Evolutionary conservation across 2,888 invertebrate species (phyloP).

Genomic region (Lithophane ornitopus): DNA sequence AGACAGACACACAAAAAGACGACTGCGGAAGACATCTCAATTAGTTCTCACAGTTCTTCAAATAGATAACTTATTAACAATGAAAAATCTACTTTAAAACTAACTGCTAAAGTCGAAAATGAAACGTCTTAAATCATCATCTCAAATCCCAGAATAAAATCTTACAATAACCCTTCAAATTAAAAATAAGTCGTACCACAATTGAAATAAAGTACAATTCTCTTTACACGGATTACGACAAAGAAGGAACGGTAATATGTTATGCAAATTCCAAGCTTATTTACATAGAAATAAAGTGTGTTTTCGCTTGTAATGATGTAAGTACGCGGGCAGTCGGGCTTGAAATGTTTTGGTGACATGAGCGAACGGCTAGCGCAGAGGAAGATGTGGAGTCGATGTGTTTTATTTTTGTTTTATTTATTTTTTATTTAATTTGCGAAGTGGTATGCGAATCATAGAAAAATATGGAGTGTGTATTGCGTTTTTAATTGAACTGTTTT

Average conservation of each 20-base stretch:
- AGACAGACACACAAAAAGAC: constrained; percentile 79
- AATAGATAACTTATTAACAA: constrained; percentile 77
- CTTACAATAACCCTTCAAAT: constrained; percentile 55
- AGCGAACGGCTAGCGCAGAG: constrained; percentile 78
- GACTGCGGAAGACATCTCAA: constrained; percentile 86
- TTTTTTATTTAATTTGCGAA: constrained; percentile 67
- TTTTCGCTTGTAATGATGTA: constrained; percentile 68
- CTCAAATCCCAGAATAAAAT: constrained; percentile 75
- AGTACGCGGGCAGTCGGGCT: constrained; percentile 79
- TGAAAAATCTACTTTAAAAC: constrained; percentile 64
- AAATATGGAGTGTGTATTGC: constrained; percentile 74
- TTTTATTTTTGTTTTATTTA: constrained; percentile 54
- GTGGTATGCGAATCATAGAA: constrained; percentile 80
- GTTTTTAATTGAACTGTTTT: constrained; percentile 12
- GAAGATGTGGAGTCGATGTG: constrained; percentile 72
- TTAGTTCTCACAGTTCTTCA: constrained; percentile 84
- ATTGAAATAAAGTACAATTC: constrained; percentile 48
- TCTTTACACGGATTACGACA: constrained; percentile 24
- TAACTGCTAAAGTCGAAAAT: constrained; percentile 58
- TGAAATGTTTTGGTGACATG: constrained; percentile 91
- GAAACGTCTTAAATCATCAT: constrained; percentile 30
- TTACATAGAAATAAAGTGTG: constrained; percentile 38
- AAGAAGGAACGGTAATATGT: constrained; percentile 60
- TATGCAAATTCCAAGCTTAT: constrained; percentile 75
- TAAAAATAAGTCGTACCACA: constrained; percentile 65